These are phyloP conservation scores for Chrysomallon squamiferum DNA, from an alignment of 1,140 invertebrate species.

Conservation along the genomic window DNA sequence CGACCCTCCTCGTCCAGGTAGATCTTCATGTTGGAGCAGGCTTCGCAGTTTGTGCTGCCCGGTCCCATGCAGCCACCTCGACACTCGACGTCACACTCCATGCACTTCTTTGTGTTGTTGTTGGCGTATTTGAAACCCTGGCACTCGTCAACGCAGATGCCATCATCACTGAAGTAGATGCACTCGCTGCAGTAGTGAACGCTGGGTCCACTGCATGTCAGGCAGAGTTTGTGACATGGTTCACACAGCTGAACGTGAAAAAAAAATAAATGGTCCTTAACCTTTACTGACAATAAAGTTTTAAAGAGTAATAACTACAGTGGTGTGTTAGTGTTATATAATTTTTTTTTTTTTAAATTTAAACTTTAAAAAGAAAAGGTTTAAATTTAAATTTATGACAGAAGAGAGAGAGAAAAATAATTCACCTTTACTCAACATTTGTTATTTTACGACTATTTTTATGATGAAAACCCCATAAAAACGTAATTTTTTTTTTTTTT, in stretches of 20 bases:
- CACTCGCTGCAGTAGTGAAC: constrained; percentile 43
- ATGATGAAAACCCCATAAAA: too few species aligned
- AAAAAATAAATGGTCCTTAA: too few species aligned
- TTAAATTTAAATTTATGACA: too few species aligned
- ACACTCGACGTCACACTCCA: constrained; percentile 74
- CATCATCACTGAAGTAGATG: constrained; percentile 27
- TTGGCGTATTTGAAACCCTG: constrained; percentile 26
- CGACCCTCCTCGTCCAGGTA: constrained; percentile 65
- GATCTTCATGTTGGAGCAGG: constrained; percentile 86
- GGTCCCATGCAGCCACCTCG: constrained; percentile 83
- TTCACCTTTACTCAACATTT: too few species aligned
- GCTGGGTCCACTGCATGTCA: constrained; percentile 79
- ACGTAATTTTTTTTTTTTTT: too few species aligned
- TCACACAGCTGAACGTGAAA: constrained; percentile 54
- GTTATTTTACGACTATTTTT: too few species aligned
- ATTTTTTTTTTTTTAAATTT: too few species aligned
- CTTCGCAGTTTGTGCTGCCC: constrained; percentile 77
- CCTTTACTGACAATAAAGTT: too few species aligned
- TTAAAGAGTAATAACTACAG: too few species aligned
- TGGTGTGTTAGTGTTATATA: too few species aligned
- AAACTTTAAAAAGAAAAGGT: too few species aligned
- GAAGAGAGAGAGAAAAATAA: too few species aligned
- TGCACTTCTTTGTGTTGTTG: constrained; percentile 24
- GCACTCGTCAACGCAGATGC: constrained; percentile 78
- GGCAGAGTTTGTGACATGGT: constrained; percentile 87